Conservation (phyloP, 2,797 vertebrate genomes). For the Aeoliscus strigatus region DNA sequence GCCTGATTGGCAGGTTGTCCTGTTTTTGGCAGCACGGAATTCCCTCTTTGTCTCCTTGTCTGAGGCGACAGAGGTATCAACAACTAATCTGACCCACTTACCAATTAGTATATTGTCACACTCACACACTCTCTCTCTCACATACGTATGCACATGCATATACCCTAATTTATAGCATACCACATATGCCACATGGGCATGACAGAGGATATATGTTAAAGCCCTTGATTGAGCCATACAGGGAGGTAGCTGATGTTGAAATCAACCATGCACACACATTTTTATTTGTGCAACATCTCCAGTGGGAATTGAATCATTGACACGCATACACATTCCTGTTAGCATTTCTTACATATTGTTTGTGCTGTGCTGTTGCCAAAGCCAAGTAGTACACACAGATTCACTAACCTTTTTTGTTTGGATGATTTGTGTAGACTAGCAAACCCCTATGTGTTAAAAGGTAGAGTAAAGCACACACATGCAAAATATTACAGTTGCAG, state of each 20-base stretch:
- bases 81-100: conserved; percentile 66
- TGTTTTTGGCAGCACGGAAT: too few species aligned
- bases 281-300: conserved; percentile 16
- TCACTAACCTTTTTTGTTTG: neutral
- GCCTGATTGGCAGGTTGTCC: conserved; percentile 1
- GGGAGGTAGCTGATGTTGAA: conserved; percentile 11
- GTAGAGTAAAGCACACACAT: too few species aligned
- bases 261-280: conserved; percentile 29
- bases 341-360: neutral
- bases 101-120: conserved; percentile 48
- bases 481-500: neutral
- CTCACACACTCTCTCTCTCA: neutral
- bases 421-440: neutral
- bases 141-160: neutral
- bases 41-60: conserved; percentile 23
- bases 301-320: conserved; percentile 15
- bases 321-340: conserved; percentile 16
- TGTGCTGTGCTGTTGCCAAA: too few species aligned
- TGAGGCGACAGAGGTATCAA: conserved; percentile 39
- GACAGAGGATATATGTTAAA: conserved; percentile 21
- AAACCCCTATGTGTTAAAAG: too few species aligned
- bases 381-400: too few species aligned
- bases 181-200: conserved; percentile 35
- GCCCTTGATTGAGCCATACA: conserved; percentile 13
- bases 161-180: conserved; percentile 21